Base-by-base conservation (phyloP, 2,797 vertebrate species). In the Argentina silus region DNA sequence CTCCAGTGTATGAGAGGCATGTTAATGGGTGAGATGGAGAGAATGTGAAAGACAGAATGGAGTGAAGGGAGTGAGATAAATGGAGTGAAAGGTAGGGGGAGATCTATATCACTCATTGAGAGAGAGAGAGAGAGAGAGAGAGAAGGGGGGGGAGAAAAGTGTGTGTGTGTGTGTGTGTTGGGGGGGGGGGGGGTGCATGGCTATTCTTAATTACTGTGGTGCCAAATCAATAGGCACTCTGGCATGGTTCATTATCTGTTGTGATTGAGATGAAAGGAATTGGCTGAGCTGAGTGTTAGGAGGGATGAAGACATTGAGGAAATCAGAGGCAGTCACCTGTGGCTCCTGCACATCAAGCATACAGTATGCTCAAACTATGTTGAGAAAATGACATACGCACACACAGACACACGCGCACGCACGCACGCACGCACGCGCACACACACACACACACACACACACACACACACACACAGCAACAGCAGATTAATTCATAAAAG, bases 151-250 rank as follows among this genome's bases (percentile, higher is more conserved):
- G 23, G 69, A 62, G 19, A 44, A 62, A 56, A 4, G 27, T 36
- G 27, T 36, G 27, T 36, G 27, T 36, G 27, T 36, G 27, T 36
- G 27, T 36, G 27, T 36, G 27, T 36, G 27, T 1, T 2, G 27
- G 6, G 11, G 64, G 7, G 17, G 69, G 65, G 53, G 62, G 42
- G 55, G 43, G 45, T 57, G 53, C 61, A 77, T 78, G 78, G 2
- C 42, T 84, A 67, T 80, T 83, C 78, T 89, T 87, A 86, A 91
- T 89, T 86, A 85, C 73, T 77, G 72, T 73, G 59, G 74, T 73
- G 57, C 75, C 74, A 77, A 87, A 90, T 88, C 86, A 79, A 89
- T 85, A 84, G 56, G 67, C 76, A 70, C 55, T 78, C 70, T 66
- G 78, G 81, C 83, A 72, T 78, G 79, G 70, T 77, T 87, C 78